These are phyloP conservation scores for Ispidina lecontei DNA, from an alignment of 2,797 vertebrate species.

Conservation along the genomic window DNA sequence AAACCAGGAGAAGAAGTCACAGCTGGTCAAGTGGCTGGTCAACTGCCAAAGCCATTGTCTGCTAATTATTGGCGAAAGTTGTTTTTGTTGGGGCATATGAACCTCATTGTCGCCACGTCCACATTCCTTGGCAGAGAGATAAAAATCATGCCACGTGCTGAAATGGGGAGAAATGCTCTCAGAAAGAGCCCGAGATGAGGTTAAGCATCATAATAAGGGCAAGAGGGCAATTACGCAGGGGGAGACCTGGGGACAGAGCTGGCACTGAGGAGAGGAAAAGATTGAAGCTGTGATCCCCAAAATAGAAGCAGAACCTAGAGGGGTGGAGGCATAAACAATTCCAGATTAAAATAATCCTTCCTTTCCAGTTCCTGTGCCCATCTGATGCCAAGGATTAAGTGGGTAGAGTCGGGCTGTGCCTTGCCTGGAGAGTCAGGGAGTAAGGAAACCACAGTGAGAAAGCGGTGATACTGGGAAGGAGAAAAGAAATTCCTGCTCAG, in stretches of 20 bases:
- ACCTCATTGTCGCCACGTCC: not conserved
- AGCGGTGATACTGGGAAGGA: not conserved
- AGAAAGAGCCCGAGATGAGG: not conserved
- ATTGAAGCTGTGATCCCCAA: not conserved
- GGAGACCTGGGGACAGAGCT: not conserved
- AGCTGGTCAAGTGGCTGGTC: not conserved
- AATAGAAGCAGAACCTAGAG: not conserved
- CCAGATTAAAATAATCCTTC: not conserved
- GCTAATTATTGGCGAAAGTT: not conserved
- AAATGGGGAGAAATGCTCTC: not conserved
- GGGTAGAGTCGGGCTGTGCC: not conserved
- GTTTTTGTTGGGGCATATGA: not conserved
- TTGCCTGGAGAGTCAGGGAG: not conserved
- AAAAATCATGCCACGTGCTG: not conserved
- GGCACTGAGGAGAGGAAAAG: not conserved
- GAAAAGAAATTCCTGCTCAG: not conserved
- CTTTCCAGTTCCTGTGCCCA: not conserved
- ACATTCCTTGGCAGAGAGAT: not conserved
- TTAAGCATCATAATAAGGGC: not conserved
- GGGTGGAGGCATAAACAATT: not conserved
- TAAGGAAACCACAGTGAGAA: not conserved
- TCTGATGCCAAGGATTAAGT: not conserved
- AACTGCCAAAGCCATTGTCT: not conserved
- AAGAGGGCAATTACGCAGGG: not conserved
- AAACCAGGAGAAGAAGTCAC: conserved; percentile 10